Evolutionary conservation across 2,113 vertebrate species (phyloP).

Genomic region (Triplophysa dalaica): DNA sequence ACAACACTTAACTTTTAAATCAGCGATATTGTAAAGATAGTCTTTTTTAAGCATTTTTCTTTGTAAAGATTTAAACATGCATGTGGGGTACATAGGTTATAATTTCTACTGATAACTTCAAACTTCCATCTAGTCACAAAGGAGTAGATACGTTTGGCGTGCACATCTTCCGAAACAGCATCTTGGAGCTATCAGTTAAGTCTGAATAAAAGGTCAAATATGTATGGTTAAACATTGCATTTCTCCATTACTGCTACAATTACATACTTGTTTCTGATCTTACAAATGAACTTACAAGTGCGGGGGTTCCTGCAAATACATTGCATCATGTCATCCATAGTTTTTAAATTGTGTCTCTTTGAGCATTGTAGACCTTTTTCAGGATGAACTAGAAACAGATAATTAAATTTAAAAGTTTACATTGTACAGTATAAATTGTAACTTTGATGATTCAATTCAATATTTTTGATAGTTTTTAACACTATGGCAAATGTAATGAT

Average conservation of each 20-base stretch:
- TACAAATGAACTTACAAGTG: neutral
- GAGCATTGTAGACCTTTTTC: neutral
- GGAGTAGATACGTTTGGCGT: neutral
- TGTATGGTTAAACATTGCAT: neutral
- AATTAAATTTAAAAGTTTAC: neutral
- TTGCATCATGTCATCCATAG: neutral
- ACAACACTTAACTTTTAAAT: too few relatives aligned
- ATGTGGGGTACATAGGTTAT: neutral
- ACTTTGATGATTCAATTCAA: neutral
- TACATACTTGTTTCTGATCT: too few relatives aligned
- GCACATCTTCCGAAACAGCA: neutral
- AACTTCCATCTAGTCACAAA: constrained; percentile 6
- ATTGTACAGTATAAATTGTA: neutral
- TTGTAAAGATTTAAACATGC: too few relatives aligned
- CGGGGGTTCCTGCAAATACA: neutral
- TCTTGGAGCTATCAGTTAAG: neutral
- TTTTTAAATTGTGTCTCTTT: neutral
- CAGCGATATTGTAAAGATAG: too few relatives aligned
- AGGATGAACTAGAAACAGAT: neutral
- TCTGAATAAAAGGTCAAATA: neutral
- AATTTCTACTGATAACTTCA: neutral
- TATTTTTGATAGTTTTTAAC: too few relatives aligned
- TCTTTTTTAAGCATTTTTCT: too few relatives aligned
- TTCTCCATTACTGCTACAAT: too few relatives aligned
- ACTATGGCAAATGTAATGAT: neutral